phyloP scores from a whole-genome alignment of 2,888 invertebrate genomes.

The Phanerotoma sp. region DNA sequence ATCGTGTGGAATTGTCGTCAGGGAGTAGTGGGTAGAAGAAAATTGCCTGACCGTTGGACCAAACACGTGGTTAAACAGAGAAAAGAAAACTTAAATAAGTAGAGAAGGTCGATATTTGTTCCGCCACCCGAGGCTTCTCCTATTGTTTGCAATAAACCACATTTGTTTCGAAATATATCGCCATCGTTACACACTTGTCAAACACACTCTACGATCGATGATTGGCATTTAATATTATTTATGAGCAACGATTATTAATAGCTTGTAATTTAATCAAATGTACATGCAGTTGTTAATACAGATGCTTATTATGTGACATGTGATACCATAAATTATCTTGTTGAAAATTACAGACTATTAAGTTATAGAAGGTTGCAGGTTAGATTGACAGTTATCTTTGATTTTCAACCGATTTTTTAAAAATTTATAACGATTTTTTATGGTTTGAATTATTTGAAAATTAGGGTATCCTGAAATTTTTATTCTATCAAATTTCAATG shows the following conservation, averaged over 20 bases:
- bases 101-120: background rate
- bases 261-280: slow-evolving; percentile 7
- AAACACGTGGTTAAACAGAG: background rate
- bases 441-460: no score
- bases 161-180: slow-evolving; percentile 20
- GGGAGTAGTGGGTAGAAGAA: background rate
- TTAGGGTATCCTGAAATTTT: no score
- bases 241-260: slow-evolving; percentile 32
- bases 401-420: no score
- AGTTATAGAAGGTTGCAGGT: no score
- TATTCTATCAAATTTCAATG: no score
- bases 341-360: no score
- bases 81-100: background rate
- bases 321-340: no score
- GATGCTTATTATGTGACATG: no score
- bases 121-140: background rate
- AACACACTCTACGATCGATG: slow-evolving; percentile 39
- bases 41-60: background rate
- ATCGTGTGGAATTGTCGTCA: slow-evolving; percentile 3
- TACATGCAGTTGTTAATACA: no score
- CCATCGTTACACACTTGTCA: slow-evolving; percentile 35
- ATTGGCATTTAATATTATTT: slow-evolving; percentile 47
- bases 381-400: no score
- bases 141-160: slow-evolving; percentile 1
- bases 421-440: no score